Conservation (phyloP, 2,797 vertebrate genomes). For the Enteromius paludinosus region DNA sequence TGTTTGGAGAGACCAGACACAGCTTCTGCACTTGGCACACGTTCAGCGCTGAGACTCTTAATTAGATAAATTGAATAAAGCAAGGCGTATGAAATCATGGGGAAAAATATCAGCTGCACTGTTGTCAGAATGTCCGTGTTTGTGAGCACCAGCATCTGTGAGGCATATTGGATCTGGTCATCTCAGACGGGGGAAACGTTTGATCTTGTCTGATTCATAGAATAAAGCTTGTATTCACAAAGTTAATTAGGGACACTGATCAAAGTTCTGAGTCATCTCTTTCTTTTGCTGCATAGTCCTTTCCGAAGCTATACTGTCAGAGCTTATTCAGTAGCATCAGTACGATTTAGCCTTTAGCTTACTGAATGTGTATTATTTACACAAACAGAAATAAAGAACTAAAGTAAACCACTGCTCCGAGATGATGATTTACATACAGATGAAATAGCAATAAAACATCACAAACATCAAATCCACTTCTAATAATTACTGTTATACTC, state of each 20-base stretch:
- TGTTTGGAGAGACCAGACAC: constrained; percentile 26
- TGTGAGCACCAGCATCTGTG: background rate
- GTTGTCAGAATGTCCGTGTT: background rate
- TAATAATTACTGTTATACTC: background rate
- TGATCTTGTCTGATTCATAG: background rate
- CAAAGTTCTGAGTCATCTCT: constrained; percentile 5
- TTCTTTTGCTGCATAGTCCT: background rate
- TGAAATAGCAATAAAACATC: background rate
- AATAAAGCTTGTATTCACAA: background rate
- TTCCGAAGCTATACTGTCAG: background rate
- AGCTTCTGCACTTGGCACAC: constrained; percentile 16
- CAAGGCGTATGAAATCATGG: background rate
- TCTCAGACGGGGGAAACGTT: background rate
- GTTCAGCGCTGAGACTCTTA: background rate
- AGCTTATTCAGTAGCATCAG: background rate
- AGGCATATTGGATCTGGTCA: background rate
- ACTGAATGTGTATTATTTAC: background rate
- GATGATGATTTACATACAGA: background rate
- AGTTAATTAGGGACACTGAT: constrained; percentile 11
- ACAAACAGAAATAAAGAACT: background rate
- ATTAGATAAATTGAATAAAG: constrained; percentile 25
- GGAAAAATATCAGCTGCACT: background rate
- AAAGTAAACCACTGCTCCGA: background rate
- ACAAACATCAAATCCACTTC: background rate
- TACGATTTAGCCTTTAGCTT: background rate